A percentile compares a stretch with the other conserved stretches of the same genome.
Conservation (phyloP, 2,888 invertebrate species). For the Lottia scabra region DNA sequence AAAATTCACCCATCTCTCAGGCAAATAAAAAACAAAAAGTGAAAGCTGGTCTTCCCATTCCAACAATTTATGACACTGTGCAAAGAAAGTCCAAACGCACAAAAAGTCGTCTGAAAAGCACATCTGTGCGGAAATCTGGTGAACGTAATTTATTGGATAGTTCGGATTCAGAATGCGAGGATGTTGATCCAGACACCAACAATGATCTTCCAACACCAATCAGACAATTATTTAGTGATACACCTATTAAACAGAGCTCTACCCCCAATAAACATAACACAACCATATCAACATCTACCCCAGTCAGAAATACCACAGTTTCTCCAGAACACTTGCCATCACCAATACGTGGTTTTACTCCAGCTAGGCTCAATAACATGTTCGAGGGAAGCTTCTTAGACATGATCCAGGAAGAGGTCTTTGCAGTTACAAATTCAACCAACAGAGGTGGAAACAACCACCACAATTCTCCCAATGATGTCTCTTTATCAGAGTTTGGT, state of each 20-base stretch:
- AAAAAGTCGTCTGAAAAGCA: constrained; percentile 15
- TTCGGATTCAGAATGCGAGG: constrained; percentile 33
- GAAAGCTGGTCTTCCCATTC: constrained; percentile 44
- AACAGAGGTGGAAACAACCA: neutral
- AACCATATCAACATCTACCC: constrained; percentile 44
- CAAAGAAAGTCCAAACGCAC: constrained; percentile 6
- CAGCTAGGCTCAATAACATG: constrained; percentile 32
- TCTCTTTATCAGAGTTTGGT: constrained; percentile 15
- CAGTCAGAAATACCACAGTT: constrained; percentile 30
- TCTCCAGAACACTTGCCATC: constrained; percentile 38
- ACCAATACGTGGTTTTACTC: constrained; percentile 45
- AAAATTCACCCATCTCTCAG: neutral
- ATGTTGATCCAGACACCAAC: constrained; percentile 40
- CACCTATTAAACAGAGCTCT: constrained; percentile 19
- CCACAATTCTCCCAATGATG: constrained; percentile 8
- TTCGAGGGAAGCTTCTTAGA: constrained; percentile 49
- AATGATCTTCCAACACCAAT: constrained; percentile 40
- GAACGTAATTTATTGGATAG: constrained; percentile 41
- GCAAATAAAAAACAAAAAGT: constrained; percentile 25
- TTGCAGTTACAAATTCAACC: constrained; percentile 9
- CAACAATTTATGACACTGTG: constrained; percentile 37
- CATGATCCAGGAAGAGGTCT: constrained; percentile 25
- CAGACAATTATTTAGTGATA: constrained; percentile 25
- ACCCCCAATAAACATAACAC: constrained; percentile 10
- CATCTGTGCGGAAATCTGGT: constrained; percentile 22